Conservation (phyloP, 2,888 invertebrate species). For the Aporophyla lueneburgensis region DNA sequence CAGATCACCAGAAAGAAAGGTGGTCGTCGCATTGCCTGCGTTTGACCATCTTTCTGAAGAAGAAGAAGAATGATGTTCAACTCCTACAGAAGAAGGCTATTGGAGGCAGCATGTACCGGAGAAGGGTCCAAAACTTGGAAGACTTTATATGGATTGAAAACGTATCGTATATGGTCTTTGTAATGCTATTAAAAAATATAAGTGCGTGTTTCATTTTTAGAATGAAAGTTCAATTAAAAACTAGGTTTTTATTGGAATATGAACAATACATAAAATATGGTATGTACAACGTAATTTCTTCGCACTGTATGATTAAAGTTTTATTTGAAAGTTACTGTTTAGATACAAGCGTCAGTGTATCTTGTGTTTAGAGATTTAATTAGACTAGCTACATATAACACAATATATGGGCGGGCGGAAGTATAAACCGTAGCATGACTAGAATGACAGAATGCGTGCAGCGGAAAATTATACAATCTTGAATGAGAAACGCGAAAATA, state of each 20-base stretch:
- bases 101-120: neutral
- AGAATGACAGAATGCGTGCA: conserved; percentile 29
- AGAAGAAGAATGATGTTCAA: too few relatives aligned
- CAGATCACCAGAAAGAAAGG: neutral
- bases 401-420: conserved; percentile 16
- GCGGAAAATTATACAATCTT: conserved; percentile 42
- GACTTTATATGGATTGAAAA: neutral
- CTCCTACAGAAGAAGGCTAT: neutral
- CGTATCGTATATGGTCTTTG: neutral
- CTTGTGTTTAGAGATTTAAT: conserved; percentile 9
- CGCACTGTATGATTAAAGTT: neutral
- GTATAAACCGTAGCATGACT: conserved; percentile 31
- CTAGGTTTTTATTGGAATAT: conserved; percentile 9
- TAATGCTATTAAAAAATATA: neutral
- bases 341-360: conserved; percentile 6
- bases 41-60: too few relatives aligned
- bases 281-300: neutral
- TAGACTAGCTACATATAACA: conserved; percentile 23
- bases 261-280: neutral
- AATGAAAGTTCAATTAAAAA: neutral
- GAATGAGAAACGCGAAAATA: conserved; percentile 13
- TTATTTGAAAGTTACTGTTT: conserved; percentile 5
- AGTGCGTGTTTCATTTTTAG: neutral
- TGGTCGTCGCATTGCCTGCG: too few relatives aligned
- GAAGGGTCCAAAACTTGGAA: neutral